phyloP scores from a whole-genome alignment of 2,888 invertebrate genomes.

The Zele albiditarsus region DNA sequence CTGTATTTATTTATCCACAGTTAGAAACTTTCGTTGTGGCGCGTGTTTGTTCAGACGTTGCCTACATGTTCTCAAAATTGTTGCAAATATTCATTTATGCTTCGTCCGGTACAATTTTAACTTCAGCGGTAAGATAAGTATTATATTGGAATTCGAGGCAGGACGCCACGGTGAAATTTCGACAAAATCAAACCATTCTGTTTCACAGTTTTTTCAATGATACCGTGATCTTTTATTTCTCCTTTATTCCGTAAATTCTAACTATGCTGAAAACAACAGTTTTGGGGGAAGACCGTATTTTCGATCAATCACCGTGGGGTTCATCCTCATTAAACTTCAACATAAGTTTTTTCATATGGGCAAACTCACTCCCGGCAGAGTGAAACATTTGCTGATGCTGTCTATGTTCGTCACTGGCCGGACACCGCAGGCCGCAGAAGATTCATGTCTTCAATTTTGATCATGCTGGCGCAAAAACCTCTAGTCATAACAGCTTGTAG shows the following conservation, averaged over 20 bases:
- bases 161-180: neutral
- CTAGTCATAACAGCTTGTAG: conserved; percentile 35
- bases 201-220: neutral
- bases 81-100: neutral
- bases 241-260: too few species aligned
- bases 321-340: too few species aligned
- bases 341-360: neutral
- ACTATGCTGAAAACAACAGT: too few species aligned
- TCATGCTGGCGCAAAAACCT: conserved; percentile 36
- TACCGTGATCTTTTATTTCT: too few species aligned
- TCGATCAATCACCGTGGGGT: too few species aligned
- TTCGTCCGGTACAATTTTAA: neutral
- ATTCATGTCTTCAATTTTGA: conserved; percentile 36
- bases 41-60: neutral
- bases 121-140: neutral
- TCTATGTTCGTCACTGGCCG: conserved; percentile 40
- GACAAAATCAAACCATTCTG: neutral
- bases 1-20: neutral
- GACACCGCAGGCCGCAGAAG: conserved; percentile 8
- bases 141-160: too few species aligned
- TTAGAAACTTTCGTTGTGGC: neutral
- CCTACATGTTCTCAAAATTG: conserved; percentile 3
- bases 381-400: conserved; percentile 27
- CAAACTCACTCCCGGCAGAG: neutral
- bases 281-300: too few species aligned